Percentiles rank a stretch among this genome's conserved stretches.
phyloP scores from a whole-genome alignment of 2,888 invertebrate genomes.

The Synergus umbraculus region DNA sequence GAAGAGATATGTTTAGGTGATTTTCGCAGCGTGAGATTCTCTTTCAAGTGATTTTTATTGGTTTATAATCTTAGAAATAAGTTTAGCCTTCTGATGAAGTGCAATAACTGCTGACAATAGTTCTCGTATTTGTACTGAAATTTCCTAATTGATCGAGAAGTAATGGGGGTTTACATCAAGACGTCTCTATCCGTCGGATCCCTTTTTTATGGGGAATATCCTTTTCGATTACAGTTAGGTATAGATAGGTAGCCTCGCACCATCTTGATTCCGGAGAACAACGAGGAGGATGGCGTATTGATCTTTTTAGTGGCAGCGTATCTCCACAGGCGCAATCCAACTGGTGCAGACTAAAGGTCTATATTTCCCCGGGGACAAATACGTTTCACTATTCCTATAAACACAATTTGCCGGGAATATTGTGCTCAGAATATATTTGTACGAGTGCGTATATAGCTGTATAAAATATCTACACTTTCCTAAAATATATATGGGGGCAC shows the following conservation, averaged over 20 bases:
- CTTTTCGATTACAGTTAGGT: slow-evolving; percentile 57
- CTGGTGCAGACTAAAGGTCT: slow-evolving; percentile 73
- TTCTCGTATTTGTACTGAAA: too few species aligned
- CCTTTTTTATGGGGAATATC: slow-evolving; percentile 55
- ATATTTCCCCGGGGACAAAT: slow-evolving; percentile 77
- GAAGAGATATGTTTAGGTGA: neutral
- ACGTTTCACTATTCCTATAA: slow-evolving; percentile 76
- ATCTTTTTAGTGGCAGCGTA: slow-evolving; percentile 76
- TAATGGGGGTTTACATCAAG: slow-evolving; percentile 31
- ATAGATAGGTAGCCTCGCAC: slow-evolving; percentile 62
- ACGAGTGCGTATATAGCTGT: slow-evolving; percentile 31
- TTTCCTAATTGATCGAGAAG: neutral
- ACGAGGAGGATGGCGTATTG: slow-evolving; percentile 75
- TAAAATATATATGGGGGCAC: slow-evolving; percentile 20
- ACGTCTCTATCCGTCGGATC: slow-evolving; percentile 53
- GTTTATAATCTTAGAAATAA: neutral
- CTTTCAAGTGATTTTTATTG: neutral
- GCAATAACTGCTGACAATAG: too few species aligned
- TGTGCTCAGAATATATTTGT: slow-evolving; percentile 62
- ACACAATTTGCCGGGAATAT: slow-evolving; percentile 76
- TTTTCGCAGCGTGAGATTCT: neutral
- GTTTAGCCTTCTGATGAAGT: neutral
- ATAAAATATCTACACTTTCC: neutral
- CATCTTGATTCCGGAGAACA: slow-evolving; percentile 70
- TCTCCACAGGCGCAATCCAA: slow-evolving; percentile 73